Conservation (phyloP, 2,113 vertebrate genomes). For the Tyto alba region DNA sequence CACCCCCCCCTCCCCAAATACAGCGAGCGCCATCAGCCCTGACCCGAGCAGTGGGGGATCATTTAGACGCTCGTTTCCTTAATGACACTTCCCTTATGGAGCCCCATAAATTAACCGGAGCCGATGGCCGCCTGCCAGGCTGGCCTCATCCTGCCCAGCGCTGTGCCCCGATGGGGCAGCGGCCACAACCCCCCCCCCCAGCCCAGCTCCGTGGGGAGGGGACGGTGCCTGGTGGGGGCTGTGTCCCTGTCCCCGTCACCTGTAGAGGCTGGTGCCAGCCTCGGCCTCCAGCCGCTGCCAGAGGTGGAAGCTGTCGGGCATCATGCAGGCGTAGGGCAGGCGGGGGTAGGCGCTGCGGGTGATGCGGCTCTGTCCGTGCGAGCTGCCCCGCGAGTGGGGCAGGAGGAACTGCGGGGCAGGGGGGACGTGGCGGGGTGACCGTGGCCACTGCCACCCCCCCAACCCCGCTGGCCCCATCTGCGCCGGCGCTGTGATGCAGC, state of each 20-base stretch:
- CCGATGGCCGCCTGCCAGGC: background rate
- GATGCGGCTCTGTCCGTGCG: slow-evolving; percentile 90
- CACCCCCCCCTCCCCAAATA: background rate
- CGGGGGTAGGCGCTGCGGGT: slow-evolving; percentile 81
- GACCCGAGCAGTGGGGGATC: background rate
- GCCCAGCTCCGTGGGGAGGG: accelerated
- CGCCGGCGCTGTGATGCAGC: accelerated
- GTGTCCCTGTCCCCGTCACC: slow-evolving; percentile 56
- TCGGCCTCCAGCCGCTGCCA: slow-evolving; percentile 84
- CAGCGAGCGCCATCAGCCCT: background rate
- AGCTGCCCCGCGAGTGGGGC: slow-evolving; percentile 90
- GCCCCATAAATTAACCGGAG: background rate
- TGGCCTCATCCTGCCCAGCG: background rate
- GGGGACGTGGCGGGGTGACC: background rate
- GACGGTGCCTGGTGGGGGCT: accelerated
- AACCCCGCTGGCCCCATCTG: accelerated
- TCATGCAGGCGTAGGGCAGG: slow-evolving; percentile 79
- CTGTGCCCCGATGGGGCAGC: background rate
- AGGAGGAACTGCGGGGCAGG: slow-evolving; percentile 76
- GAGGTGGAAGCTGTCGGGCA: slow-evolving; percentile 80
- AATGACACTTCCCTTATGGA: background rate
- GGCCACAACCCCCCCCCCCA: background rate
- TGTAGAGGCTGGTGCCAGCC: slow-evolving; percentile 73
- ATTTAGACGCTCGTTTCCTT: slow-evolving; percentile 4
- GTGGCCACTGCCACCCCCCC: accelerated